Conservation (phyloP, 2,113 vertebrate species). For the Arizona elegans region DNA sequence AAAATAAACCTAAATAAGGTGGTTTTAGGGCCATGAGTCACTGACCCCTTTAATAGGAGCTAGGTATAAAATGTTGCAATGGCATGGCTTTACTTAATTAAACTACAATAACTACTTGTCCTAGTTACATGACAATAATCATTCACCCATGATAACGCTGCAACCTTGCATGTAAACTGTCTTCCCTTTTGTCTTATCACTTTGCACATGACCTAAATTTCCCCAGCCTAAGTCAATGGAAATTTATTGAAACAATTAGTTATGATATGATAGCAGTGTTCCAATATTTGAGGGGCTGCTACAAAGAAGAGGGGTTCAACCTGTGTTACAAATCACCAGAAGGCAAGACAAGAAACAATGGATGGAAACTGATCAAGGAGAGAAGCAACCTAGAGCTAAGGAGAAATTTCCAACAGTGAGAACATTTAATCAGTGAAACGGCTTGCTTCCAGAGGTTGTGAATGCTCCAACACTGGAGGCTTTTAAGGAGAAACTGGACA, state of each 20-base stretch:
- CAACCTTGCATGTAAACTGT: background rate
- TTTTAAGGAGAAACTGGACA: background rate
- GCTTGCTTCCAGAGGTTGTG: too few relatives aligned
- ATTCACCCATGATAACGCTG: background rate
- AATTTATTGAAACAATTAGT: background rate
- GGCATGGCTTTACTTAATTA: background rate
- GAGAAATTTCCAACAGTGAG: background rate
- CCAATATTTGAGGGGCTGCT: background rate
- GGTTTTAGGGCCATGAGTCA: background rate
- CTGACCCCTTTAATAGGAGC: background rate
- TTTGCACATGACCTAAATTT: background rate
- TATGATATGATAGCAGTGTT: background rate
- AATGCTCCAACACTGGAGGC: too few relatives aligned
- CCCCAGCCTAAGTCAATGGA: background rate
- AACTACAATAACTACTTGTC: background rate
- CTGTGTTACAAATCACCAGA: background rate
- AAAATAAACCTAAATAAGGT: background rate
- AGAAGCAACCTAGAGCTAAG: background rate
- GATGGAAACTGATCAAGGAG: background rate
- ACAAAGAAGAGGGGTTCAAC: background rate
- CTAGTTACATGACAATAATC: background rate
- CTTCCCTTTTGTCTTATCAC: background rate
- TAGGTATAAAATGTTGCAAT: background rate
- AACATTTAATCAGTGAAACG: background rate
- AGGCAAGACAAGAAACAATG: background rate